phyloP scores from a whole-genome alignment of 2,888 invertebrate species.

The Leucoma salicis region DNA sequence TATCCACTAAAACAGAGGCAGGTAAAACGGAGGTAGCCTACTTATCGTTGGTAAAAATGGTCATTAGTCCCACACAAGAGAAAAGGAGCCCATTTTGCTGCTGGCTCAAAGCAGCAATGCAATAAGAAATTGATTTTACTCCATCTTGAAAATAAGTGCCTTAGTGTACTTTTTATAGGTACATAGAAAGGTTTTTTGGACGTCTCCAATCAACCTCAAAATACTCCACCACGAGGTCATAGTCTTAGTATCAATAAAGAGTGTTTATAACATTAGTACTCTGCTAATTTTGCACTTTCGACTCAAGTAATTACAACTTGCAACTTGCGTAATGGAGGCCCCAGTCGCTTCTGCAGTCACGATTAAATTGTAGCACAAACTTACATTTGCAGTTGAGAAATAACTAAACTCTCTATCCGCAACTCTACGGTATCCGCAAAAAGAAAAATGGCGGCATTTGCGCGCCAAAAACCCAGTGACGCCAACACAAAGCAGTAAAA shows the following conservation, averaged over 20 bases:
- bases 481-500: conserved; percentile 67
- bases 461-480: conserved; percentile 28
- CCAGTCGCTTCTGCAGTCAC: conserved; percentile 76
- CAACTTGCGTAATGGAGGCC: conserved; percentile 64
- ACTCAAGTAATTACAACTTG: conserved; percentile 71
- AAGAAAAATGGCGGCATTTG: conserved; percentile 22
- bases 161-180: no score
- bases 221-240: conserved; percentile 17
- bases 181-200: no score
- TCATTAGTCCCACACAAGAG: no score
- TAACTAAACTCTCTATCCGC: conserved; percentile 23
- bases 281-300: conserved; percentile 75
- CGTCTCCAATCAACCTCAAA: conserved; percentile 19
- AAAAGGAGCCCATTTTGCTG: no score
- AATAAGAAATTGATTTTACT: no score
- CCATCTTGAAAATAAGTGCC: no score
- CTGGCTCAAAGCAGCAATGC: no score
- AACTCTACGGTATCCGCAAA: conserved; percentile 24
- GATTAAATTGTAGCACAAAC: conserved; percentile 56
- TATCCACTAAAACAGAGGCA: no score
- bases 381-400: conserved; percentile 29
- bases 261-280: conserved; percentile 39
- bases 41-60: no score
- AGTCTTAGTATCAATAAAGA: conserved; percentile 24
- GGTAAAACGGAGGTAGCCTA: no score